Conservation (phyloP, 37 sponge, comb jelly and placozoan species). For the Spongia lamella region DNA sequence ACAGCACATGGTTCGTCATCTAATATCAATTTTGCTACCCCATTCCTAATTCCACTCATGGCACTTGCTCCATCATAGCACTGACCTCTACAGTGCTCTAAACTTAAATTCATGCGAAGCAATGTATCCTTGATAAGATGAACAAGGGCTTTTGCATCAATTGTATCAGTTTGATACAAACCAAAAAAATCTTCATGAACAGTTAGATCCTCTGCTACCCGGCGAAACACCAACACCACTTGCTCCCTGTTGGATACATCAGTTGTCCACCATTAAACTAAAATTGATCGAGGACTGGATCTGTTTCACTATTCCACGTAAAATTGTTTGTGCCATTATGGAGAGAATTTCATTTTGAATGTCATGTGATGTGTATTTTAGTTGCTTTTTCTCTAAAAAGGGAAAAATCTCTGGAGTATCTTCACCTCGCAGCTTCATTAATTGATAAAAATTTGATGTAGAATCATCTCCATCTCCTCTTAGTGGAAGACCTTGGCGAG, state of each 20-base stretch:
- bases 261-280: constrained; percentile 25
- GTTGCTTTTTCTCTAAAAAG: constrained; percentile 60
- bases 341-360: constrained; percentile 79
- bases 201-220: constrained; percentile 15
- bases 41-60: constrained; percentile 21
- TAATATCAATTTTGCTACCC: background rate
- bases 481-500: constrained; percentile 73
- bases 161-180: constrained; percentile 22
- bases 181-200: constrained; percentile 34
- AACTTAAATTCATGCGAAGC: constrained; percentile 30
- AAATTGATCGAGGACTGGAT: constrained; percentile 32
- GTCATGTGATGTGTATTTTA: constrained; percentile 66
- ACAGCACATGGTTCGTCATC: constrained; percentile 31
- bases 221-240: constrained; percentile 31
- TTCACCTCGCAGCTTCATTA: constrained; percentile 31
- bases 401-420: constrained; percentile 39
- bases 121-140: constrained; percentile 27
- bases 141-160: constrained; percentile 25
- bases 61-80: constrained; percentile 30
- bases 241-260: constrained; percentile 13
- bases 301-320: constrained; percentile 30
- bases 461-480: constrained; percentile 48
- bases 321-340: constrained; percentile 66
- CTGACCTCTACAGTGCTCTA: constrained; percentile 24
- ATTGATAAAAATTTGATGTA: constrained; percentile 55